A percentile compares a stretch with the other conserved stretches of the same genome.
Conservation (phyloP, 2,113 vertebrate species). For the Stegostoma tigrinum region DNA sequence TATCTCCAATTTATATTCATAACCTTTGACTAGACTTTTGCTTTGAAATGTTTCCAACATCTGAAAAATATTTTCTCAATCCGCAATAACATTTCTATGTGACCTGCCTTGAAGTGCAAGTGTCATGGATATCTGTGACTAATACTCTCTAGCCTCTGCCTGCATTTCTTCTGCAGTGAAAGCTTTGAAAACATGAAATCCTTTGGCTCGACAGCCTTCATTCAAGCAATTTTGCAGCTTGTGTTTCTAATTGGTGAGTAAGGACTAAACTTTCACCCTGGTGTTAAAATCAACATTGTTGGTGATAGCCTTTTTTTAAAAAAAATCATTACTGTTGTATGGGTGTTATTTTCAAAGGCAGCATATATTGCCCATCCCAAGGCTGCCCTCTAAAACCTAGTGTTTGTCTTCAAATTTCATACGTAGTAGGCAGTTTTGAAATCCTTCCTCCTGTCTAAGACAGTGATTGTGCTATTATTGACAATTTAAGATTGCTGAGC, state of each 20-base stretch:
- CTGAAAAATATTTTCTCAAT: background rate
- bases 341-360: background rate
- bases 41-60: background rate
- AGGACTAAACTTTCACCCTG: background rate
- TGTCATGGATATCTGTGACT: background rate
- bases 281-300: background rate
- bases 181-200: background rate
- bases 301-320: background rate
- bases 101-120: background rate
- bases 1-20: background rate
- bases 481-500: background rate
- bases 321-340: background rate
- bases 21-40: background rate
- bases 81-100: background rate
- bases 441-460: background rate
- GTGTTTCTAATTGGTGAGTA: background rate
- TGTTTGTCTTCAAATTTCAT: background rate
- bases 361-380: background rate
- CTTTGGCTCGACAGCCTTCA: background rate
- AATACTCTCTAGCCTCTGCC: background rate
- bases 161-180: background rate
- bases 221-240: background rate
- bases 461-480: background rate
- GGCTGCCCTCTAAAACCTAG: background rate
- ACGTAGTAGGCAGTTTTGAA: background rate